Conservation (phyloP, 2,797 vertebrate genomes). For the Myripristis jacobus region DNA sequence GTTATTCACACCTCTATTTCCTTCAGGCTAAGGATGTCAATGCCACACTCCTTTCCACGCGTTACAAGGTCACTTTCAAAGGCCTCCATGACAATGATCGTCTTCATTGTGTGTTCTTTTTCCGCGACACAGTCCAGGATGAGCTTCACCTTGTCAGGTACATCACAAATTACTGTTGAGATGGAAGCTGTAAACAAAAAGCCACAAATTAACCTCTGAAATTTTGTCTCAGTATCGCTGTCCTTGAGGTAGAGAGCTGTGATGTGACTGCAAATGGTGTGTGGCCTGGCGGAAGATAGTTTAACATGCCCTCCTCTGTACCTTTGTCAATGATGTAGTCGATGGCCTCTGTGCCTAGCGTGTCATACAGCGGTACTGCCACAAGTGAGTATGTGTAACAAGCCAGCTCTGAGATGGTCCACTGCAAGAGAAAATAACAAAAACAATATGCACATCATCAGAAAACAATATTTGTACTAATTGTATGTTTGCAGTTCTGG, state of each 20-base stretch:
- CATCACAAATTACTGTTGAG: conserved; percentile 92
- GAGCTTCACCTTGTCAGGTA: conserved; percentile 87
- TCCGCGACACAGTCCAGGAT: conserved; percentile 85
- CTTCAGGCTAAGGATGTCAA: conserved; percentile 88
- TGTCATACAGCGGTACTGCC: conserved; percentile 94
- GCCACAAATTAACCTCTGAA: not conserved
- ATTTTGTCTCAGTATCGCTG: not conserved
- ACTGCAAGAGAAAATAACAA: conserved; percentile 79
- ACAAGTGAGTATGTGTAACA: conserved; percentile 96
- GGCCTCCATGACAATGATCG: conserved; percentile 89
- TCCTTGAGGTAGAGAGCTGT: not conserved
- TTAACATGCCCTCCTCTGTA: conserved; percentile 54
- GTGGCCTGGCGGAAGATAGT: not conserved
- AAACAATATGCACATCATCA: not conserved
- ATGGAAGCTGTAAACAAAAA: conserved; percentile 83
- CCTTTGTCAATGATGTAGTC: conserved; percentile 91
- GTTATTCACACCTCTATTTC: conserved; percentile 87
- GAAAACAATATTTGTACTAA: not conserved
- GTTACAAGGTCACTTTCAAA: conserved; percentile 86
- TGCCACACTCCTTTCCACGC: conserved; percentile 84
- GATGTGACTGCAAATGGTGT: not conserved
- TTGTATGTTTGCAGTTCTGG: no score
- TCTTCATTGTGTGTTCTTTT: conserved; percentile 84
- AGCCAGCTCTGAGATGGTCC: conserved; percentile 94
- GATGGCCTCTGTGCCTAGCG: conserved; percentile 92